These are phyloP conservation scores for Lithophane ornitopus DNA, from an alignment of 2,888 invertebrate genomes.

Conservation along the genomic window DNA sequence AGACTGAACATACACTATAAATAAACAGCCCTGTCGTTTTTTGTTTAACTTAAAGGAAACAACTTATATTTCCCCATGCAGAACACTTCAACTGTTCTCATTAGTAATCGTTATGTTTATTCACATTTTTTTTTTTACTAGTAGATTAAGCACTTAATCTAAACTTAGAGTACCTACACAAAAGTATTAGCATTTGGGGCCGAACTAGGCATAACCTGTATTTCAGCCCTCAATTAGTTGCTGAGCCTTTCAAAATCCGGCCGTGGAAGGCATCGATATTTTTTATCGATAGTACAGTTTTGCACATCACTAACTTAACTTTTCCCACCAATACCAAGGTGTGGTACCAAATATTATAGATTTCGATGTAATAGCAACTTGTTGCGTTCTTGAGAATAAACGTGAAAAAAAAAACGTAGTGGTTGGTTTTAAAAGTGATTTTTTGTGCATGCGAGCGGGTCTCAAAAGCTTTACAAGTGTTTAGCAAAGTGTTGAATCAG, in stretches of 20 bases:
- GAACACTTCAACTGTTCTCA: too few relatives aligned
- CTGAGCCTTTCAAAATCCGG: neutral
- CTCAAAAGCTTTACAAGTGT: neutral
- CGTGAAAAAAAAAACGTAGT: constrained; percentile 4
- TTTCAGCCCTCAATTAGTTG: too few relatives aligned
- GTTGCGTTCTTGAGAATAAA: constrained; percentile 11
- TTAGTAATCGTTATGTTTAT: too few relatives aligned
- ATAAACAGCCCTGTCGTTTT: too few relatives aligned
- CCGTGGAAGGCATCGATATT: neutral
- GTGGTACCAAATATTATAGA: neutral
- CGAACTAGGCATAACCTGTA: too few relatives aligned
- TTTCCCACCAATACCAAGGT: constrained; percentile 4
- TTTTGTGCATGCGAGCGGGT: neutral
- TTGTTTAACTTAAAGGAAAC: neutral
- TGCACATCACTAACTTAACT: constrained; percentile 9
- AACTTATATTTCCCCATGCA: neutral
- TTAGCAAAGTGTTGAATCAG: too few relatives aligned
- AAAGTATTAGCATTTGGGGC: too few relatives aligned
- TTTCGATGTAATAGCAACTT: constrained; percentile 15
- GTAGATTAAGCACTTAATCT: too few relatives aligned
- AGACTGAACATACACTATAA: too few relatives aligned
- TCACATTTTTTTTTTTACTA: too few relatives aligned
- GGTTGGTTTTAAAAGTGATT: neutral
- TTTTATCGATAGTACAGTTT: constrained; percentile 5
- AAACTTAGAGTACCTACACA: too few relatives aligned